Evolutionary conservation across 92 coral and sea anemone species (phyloP).

Genomic region (Actinernus sp.): DNA sequence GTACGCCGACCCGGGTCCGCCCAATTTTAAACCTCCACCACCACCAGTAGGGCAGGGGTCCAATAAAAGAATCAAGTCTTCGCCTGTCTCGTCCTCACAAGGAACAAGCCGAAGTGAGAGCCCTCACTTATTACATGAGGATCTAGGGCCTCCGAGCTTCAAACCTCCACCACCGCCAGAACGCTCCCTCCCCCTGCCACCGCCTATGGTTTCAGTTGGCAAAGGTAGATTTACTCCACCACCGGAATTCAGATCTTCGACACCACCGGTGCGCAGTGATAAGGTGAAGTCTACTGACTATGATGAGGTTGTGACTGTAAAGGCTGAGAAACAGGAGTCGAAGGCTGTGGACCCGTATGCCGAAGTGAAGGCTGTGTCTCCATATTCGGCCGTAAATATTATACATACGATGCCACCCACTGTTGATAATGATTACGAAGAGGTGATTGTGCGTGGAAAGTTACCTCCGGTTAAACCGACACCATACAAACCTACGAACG

Average conservation of each 20-base stretch:
- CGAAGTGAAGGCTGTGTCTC: neutral
- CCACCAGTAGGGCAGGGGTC: constrained; percentile 18
- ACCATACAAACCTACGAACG: constrained; percentile 4
- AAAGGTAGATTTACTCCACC: constrained; percentile 19
- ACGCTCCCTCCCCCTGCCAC: neutral
- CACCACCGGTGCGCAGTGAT: too few species aligned
- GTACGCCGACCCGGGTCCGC: constrained; percentile 65
- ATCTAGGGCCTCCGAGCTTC: constrained; percentile 12
- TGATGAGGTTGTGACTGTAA: neutral
- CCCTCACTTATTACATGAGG: neutral
- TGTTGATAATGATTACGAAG: constrained; percentile 24
- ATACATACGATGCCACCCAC: constrained; percentile 4
- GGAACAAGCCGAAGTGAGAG: neutral
- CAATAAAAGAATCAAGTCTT: constrained; percentile 36
- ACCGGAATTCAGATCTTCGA: constrained; percentile 28
- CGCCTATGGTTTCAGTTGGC: neutral
- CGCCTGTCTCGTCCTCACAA: constrained; percentile 7
- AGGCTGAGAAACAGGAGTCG: neutral
- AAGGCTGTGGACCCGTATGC: neutral
- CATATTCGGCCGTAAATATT: constrained; percentile 36
- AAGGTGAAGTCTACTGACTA: neutral
- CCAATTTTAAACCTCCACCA: constrained; percentile 62
- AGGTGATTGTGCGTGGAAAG: constrained; percentile 13
- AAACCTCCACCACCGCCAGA: constrained; percentile 34
- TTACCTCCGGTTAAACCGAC: constrained; percentile 16